Conservation (phyloP, 2,113 vertebrate genomes). For the Daboia siamensis region DNA sequence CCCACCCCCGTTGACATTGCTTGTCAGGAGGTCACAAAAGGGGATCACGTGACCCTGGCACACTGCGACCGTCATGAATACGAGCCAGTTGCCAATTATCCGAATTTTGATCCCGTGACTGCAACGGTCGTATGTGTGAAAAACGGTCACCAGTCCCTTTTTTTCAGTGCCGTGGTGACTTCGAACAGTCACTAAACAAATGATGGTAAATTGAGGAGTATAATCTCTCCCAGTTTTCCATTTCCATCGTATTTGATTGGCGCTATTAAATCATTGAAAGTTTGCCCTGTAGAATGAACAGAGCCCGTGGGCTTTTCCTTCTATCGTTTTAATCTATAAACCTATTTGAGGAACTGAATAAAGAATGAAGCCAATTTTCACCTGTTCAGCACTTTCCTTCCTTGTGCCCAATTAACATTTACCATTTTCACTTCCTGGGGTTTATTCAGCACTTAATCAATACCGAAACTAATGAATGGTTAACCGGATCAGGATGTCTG, state of each 20-base stretch:
- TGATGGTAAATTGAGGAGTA: too few relatives aligned
- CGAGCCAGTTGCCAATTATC: too few relatives aligned
- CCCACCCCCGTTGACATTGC: too few relatives aligned
- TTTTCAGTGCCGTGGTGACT: too few relatives aligned
- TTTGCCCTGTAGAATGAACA: background rate
- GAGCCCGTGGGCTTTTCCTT: background rate
- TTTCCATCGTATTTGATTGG: background rate
- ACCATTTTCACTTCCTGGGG: conserved; percentile 53
- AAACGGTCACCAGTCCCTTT: too few relatives aligned
- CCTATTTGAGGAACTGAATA: conserved; percentile 29
- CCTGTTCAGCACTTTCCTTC: conserved; percentile 47
- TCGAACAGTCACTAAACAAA: too few relatives aligned
- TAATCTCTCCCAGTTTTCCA: background rate
- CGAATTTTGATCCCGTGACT: too few relatives aligned
- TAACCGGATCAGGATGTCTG: conserved; percentile 41
- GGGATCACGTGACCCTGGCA: too few relatives aligned
- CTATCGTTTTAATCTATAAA: background rate
- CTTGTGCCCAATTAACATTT: conserved; percentile 41
- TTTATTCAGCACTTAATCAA: conserved; percentile 49
- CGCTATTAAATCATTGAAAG: background rate
- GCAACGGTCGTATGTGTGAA: too few relatives aligned
- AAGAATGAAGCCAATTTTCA: conserved; percentile 42
- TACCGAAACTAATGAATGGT: conserved; percentile 48
- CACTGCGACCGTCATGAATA: too few relatives aligned
- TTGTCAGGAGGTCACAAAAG: too few relatives aligned